Evolutionary conservation across 2,113 vertebrate species (phyloP).

Genomic region (Formicarius rufipectus): DNA sequence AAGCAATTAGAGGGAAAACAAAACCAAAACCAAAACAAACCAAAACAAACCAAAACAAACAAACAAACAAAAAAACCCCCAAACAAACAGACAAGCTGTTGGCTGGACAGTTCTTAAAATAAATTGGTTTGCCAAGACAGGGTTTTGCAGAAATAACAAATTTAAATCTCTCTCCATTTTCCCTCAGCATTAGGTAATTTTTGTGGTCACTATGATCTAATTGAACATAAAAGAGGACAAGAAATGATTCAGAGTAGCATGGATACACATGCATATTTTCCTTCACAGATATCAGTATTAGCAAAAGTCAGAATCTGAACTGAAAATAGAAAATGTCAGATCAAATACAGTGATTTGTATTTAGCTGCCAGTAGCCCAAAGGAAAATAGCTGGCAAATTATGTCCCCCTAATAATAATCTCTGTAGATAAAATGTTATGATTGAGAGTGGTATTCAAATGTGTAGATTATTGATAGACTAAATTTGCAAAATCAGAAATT

Average conservation of each 20-base stretch:
- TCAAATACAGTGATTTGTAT: neutral
- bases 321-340: neutral
- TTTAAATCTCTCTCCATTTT: neutral
- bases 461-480: neutral
- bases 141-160: neutral
- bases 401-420: neutral
- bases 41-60: too few species aligned
- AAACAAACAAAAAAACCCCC: too few species aligned
- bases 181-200: neutral
- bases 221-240: neutral
- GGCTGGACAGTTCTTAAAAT: neutral
- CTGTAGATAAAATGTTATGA: neutral
- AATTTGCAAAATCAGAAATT: neutral
- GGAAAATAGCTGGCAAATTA: neutral
- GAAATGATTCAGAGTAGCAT: neutral
- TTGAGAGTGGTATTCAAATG: neutral
- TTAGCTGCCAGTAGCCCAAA: neutral
- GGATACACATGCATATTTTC: neutral
- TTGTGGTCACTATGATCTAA: neutral
- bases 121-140: neutral
- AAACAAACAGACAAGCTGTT: neutral
- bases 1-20: neutral
- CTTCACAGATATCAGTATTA: neutral
- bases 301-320: neutral
- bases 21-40: too few species aligned